Evolutionary conservation across 2,797 vertebrate species (phyloP).

Genomic region (Florisuga fusca): DNA sequence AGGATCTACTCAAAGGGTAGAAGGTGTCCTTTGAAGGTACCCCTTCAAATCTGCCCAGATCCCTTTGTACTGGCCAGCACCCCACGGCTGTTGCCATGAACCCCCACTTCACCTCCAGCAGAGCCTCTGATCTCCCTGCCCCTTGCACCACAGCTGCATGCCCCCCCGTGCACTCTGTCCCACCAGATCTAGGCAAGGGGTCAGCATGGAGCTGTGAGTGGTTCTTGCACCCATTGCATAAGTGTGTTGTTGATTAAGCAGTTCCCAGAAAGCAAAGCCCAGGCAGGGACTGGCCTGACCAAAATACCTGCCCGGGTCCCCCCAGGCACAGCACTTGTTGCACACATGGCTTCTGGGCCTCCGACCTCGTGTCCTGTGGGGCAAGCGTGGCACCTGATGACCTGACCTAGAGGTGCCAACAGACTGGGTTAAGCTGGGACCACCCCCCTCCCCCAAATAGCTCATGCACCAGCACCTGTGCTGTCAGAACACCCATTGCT

Average conservation of each 20-base stretch:
- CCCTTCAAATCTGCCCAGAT: fast-evolving
- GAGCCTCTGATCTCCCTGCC: fast-evolving
- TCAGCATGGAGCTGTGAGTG: neutral
- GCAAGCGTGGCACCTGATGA: neutral
- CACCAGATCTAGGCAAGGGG: conserved; percentile 59
- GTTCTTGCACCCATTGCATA: conserved; percentile 66
- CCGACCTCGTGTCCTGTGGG: neutral
- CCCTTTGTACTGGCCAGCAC: neutral
- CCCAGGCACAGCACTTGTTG: neutral
- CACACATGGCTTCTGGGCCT: neutral
- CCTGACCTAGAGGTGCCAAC: neutral
- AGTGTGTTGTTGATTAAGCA: conserved; percentile 58
- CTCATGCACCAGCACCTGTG: neutral
- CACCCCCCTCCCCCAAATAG: neutral
- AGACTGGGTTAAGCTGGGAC: neutral
- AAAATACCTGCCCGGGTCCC: neutral
- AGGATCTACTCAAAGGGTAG: neutral
- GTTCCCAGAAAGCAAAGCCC: conserved; percentile 72
- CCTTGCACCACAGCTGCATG: fast-evolving
- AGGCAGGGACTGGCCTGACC: conserved; percentile 4
- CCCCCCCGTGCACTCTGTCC: neutral
- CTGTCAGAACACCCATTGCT: neutral
- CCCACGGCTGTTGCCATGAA: fast-evolving
- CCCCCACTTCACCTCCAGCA: neutral
- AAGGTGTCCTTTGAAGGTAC: neutral